These are phyloP conservation scores for Pocillopora grandis DNA, from an alignment of 92 coral and sea anemone genomes.

Conservation along the genomic window DNA sequence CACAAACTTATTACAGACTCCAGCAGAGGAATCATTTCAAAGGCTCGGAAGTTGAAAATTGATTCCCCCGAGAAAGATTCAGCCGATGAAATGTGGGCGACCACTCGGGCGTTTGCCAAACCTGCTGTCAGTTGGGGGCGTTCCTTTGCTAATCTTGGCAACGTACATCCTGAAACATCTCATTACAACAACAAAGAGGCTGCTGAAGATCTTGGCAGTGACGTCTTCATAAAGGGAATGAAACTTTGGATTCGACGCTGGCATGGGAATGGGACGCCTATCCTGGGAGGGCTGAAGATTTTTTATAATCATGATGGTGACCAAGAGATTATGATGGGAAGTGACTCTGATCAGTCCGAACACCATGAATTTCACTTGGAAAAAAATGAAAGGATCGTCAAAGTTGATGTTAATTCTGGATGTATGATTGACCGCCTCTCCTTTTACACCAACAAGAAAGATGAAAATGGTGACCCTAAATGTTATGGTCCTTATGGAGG, in stretches of 20 bases:
- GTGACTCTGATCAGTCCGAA: constrained; percentile 36
- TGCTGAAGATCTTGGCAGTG: background rate
- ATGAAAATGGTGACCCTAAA: constrained; percentile 39
- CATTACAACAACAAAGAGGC: constrained; percentile 3
- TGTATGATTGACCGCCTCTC: constrained; percentile 81
- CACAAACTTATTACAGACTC: constrained; percentile 1
- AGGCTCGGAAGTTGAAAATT: constrained; percentile 37
- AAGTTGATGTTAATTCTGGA: constrained; percentile 73
- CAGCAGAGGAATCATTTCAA: constrained; percentile 8
- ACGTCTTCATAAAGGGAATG: constrained; percentile 66
- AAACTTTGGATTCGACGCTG: constrained; percentile 65
- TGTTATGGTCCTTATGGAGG: constrained; percentile 82
- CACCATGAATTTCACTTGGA: constrained; percentile 64
- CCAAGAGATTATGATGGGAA: constrained; percentile 50
- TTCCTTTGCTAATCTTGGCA: constrained; percentile 12
- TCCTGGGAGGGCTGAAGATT: constrained; percentile 73
- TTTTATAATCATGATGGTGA: constrained; percentile 64
- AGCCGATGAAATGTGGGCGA: too few species aligned
- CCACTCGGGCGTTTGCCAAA: too few species aligned
- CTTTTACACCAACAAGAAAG: constrained; percentile 71
- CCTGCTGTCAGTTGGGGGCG: constrained; percentile 27
- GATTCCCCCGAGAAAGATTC: background rate
- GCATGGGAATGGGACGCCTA: constrained; percentile 82
- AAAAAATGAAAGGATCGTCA: constrained; percentile 68
- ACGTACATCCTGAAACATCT: background rate